Base-by-base conservation (phyloP, 2,888 invertebrate species). In the Steinernema scapterisci region DNA sequence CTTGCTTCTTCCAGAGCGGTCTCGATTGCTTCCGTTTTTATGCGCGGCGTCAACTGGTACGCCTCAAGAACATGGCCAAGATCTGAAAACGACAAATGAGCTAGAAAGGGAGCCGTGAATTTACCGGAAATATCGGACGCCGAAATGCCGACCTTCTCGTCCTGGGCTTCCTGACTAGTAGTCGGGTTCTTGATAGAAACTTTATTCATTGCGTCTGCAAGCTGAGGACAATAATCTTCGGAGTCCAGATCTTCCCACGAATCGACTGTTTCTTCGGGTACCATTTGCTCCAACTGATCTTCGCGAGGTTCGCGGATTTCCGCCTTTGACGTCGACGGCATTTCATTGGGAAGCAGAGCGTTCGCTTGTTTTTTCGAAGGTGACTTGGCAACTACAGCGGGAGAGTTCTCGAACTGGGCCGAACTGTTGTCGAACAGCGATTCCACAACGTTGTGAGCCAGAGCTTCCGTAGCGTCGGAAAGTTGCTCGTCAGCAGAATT, bases 161-260 rank as follows among this genome's bases (percentile, higher is more conserved):
- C 31, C 7, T 16, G 11, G 3, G 23, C 38, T 9, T 6, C n/a
- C 16, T 63, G 23, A 6, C 25, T 27, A 7, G 23, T 63, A 5
- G 23, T 27, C 31, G 16, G 63, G 19, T 63, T 63, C 27, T 63
- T 63, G 1, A 63, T 63, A 16, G 63, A 63, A 11, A 63, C 63
- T 16, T 63, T 63, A n/a, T 63, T 38, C 16, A 63, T 16, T 7
- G 63, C 63, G 63, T 27, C 27, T 1, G 63, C 63, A 16, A 63
- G 31, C 31, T 63, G 3, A 16, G 63, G 63, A 7, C 23, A 27
- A 63, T 27, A 63, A 27, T 63, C 63, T 25, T 63, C 63, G 13
- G 63, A 63, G n/a, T 63, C 63, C 16, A 63, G 16, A 13, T 63
- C 63, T 38, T 63, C 63, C 63, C 63, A 63, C 7, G 63, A 63